Percentiles rank a stretch among this genome's conserved stretches.
These are phyloP conservation scores for Leiothrix lutea DNA, from an alignment of 2,113 vertebrate genomes.

Conservation along the genomic window DNA sequence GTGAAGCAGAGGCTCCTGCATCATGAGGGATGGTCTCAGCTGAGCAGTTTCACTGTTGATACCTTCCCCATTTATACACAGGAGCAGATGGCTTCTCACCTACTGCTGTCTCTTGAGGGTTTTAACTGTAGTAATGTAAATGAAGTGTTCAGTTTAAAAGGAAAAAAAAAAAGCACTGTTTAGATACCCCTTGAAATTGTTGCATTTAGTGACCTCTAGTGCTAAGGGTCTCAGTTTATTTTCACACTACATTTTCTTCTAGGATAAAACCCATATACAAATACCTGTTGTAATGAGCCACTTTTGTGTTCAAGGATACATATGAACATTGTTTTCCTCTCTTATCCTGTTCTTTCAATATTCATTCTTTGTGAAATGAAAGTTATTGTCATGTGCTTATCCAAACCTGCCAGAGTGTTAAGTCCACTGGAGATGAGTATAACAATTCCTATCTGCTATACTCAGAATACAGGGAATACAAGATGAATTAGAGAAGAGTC, in stretches of 20 bases:
- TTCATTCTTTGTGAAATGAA: not conserved
- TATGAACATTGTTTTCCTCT: not conserved
- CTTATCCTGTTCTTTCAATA: not conserved
- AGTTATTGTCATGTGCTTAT: not conserved
- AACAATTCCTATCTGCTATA: not conserved
- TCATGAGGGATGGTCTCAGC: not conserved
- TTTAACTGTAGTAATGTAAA: not conserved
- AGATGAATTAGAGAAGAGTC: not conserved
- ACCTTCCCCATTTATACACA: not conserved
- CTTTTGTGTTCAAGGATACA: not conserved
- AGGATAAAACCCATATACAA: not conserved
- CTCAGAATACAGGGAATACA: not conserved
- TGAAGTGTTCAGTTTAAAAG: not conserved
- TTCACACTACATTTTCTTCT: not conserved
- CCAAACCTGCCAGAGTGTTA: not conserved
- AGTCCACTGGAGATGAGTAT: not conserved
- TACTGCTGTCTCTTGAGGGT: not conserved
- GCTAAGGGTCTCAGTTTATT: not conserved
- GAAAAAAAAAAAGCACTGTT: not conserved
- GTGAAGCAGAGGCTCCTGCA: not conserved
- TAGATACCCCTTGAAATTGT: not conserved
- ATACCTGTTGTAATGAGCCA: not conserved
- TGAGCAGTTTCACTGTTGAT: not conserved
- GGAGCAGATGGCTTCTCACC: not conserved
- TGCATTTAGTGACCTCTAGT: conserved; percentile 30